Base-by-base conservation (phyloP, 2,888 invertebrate species). In the Cephus pygmeus region DNA sequence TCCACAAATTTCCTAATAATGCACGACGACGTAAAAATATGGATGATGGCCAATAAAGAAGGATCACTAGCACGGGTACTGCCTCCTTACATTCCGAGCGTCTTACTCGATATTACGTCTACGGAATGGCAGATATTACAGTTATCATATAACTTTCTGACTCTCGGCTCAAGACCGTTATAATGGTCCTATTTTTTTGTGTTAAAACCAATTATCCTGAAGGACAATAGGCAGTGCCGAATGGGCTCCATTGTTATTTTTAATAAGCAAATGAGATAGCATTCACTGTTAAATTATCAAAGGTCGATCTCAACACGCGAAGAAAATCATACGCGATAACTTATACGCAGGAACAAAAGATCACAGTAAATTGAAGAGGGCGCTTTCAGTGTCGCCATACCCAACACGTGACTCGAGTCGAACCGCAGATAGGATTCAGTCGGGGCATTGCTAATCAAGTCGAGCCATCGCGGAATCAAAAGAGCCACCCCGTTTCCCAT, bases 401-500 rank as follows among this genome's bases (percentile, higher is more conserved):
- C 71, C 71, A 11, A 15, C 34, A 33, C 34, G 71, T 34, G 56
- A 23, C 56, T 56, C 9, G 11, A 23, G 56, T 9, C 56, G 23
- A 23, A 15, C 56, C 23, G 23, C 56, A 56, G 56, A 56, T 56
- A 56, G 56, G 9, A 56, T 56, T 56, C 23, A 56, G 9, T 56
- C 56, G 23, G 0, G 56, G 56, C 56, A 23, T 23, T 56, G 56
- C 73, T 80, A 80, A 81, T 80, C 78, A 80, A 80, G 56, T 76
- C 73, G 78, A 34, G 77, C 80, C 75, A 77, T 77, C 35, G 69
- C 36, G 31, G 56, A 81, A 80, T 80, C 71, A 69, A 78, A 78
- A 76, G 68, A 76, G 68, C 75, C 73, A 35, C 75, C 77, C 77
- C 75, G 69, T 69, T 75, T 74, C 69, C 73, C 75, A 68, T 68